Evolutionary conservation across 2,113 vertebrate genomes (phyloP), one percentile per base, ranked within the genome.

Genomic region (Strigops habroptila): DNA sequence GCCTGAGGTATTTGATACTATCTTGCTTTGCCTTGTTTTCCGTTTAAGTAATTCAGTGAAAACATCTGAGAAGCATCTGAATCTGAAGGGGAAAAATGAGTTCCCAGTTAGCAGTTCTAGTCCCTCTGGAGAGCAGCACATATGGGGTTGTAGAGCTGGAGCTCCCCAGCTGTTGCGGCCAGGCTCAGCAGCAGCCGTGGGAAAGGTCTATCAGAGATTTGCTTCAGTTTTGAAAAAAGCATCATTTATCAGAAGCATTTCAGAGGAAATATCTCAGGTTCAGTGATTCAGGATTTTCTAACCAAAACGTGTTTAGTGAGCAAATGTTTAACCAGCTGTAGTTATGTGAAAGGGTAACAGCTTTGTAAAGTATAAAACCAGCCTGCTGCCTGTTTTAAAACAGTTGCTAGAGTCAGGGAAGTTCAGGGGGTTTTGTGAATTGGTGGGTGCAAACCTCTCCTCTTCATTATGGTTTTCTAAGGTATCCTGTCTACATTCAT

Each of bases 1-100:
- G 19, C 53, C 91, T 51, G 98, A 99, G 98, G 99, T 99, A 99
- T 82, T 89, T 86, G 24, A 53, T 91, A 12, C 83, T 52, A 2
- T 49, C 35, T 43, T 82, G 59, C 6, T 82, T 82, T 62, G 53
- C 22, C 31, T 67, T 91, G 19, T 65, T 82, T 74, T 65, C 12
- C 10, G 78, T 41, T 69, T 24, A 94, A 83, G 31, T 52, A 57
- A 87, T 49, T 91, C 10, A 8, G 78, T 95, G 73, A 91, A 86
- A 86, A 31, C 49, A 5, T 75, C 25, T 6, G 12, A 94, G 83
- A 82, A 69, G 44, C 22, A 24, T 37, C 64, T 76, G 52, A 63
- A 67, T 35, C 18, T 86, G 55, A 81, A 88, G 18, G 16, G 17
- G 10, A 25, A 57, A 63, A 62, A 14, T 73, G 30, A 76, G 9